Conservation (phyloP, 2,888 invertebrate species). For the Elmis aenea region DNA sequence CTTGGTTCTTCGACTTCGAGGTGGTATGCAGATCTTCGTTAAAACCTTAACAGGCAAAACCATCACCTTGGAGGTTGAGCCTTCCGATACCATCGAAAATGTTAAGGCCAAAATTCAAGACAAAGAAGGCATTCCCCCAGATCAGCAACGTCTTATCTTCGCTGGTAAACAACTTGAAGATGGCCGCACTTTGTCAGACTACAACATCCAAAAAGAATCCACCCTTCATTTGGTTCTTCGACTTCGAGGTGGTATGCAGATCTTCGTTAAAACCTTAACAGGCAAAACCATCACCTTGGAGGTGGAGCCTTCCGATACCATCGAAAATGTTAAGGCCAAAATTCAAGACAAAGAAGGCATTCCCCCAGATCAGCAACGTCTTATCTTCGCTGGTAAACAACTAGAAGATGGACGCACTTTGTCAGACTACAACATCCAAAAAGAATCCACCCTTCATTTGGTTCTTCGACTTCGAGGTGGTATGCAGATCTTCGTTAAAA, state of each 20-base stretch:
- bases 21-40: constrained; percentile 63
- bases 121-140: no score
- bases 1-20: no score
- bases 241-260: constrained; percentile 56
- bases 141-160: no score
- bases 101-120: no score
- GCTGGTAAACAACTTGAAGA: constrained; percentile 68
- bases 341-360: no score
- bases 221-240: constrained; percentile 52
- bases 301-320: constrained; percentile 54
- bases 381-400: constrained; percentile 88
- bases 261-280: constrained; percentile 54
- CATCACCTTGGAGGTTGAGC: constrained; percentile 54
- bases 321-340: constrained; percentile 59
- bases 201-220: constrained; percentile 59
- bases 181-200: constrained; percentile 58
- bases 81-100: constrained; percentile 58
- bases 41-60: constrained; percentile 57
- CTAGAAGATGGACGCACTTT: constrained; percentile 35
- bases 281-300: constrained; percentile 52
- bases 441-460: constrained; percentile 87
- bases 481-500: constrained; percentile 58
- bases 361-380: constrained; percentile 82
- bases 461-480: no score
- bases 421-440: constrained; percentile 82